Evolutionary conservation across 2,888 invertebrate genomes (phyloP), one percentile per base, ranked within the genome.

Genomic region (Acanthosepion esculentum): DNA sequence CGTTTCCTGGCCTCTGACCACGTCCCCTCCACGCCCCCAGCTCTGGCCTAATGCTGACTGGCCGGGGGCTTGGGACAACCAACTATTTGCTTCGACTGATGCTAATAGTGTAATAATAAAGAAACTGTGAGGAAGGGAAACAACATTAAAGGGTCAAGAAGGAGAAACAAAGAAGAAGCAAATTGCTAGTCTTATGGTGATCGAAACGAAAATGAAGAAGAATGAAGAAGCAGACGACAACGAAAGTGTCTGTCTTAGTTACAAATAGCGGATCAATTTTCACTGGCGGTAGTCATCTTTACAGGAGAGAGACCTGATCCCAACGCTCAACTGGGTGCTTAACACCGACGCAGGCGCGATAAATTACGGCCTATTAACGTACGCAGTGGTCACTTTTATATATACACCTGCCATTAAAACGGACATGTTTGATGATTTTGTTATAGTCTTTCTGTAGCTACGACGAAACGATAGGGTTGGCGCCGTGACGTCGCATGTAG

Each of bases 211-310:
- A n/a, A 12, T n/a, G 78, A 29, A n/a, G 78, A 78, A 78, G 29
- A 29, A n/a, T 78, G 78, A n/a, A 78, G 78, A 78, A 29, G 78
- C 12, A 78, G n/a, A 78, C 59, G 78, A 78, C 78, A 78, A n/a
- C n/a, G 6, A 78, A 78, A n/a, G n/a, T 10, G 1, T 78, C 78
- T 29, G 78, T 78, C 10, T n/a, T 78, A 3, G 12, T 29, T 78
- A 78, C 78, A 78, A 78, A 78, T 78, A n/a, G n/a, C n/a, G 29
- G 78, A 78, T 78, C 78, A 78, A 78, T 78, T 78, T 78, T 78
- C 78, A n/a, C 78, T 12, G 78, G 78, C n/a, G n/a, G 78, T 78
- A 29, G 64, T 64, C 64, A n/a, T 10, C 78, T 78, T 78, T 78
- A 78, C 78, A 78, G 78, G 1, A 12, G n/a, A 78, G 78, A 1